Evolutionary conservation across 2,888 invertebrate species (phyloP).

Genomic region (Eledona agricola): DNA sequence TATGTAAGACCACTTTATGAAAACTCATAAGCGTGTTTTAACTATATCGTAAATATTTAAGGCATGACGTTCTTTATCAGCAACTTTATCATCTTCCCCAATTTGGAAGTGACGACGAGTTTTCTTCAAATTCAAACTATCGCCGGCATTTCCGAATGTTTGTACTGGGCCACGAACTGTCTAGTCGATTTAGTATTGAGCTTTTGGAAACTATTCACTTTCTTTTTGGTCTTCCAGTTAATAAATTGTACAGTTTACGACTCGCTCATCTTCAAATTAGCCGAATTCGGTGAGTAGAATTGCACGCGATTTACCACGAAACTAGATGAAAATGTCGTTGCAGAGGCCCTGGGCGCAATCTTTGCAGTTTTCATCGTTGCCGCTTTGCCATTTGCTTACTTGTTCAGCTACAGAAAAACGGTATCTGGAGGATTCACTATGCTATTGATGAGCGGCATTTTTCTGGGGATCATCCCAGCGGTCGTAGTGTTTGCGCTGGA

Average conservation of each 20-base stretch:
- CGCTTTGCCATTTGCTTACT: conserved; percentile 73
- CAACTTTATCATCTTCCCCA: conserved; percentile 69
- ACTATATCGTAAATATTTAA: conserved; percentile 15
- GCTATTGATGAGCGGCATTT: conserved; percentile 52
- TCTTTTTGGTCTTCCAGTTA: conserved; percentile 34
- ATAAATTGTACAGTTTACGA: conserved; percentile 24
- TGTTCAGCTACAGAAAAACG: conserved; percentile 65
- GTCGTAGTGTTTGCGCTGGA: conserved; percentile 49
- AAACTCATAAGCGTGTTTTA: background rate
- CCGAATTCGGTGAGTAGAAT: no score
- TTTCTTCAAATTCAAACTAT: conserved; percentile 74
- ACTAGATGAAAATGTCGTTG: no score
- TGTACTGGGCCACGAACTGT: conserved; percentile 73
- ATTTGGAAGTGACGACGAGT: conserved; percentile 69
- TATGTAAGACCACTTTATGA: conserved; percentile 50
- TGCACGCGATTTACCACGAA: no score
- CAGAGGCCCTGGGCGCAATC: conserved; percentile 63
- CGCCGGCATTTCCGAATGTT: conserved; percentile 66
- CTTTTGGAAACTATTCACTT: conserved; percentile 41
- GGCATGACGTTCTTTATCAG: conserved; percentile 63
- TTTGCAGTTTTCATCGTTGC: conserved; percentile 69
- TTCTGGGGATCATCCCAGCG: conserved; percentile 53
- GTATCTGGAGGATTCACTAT: conserved; percentile 63
- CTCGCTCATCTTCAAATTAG: no score
- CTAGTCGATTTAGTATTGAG: conserved; percentile 66